These are phyloP conservation scores for Anthoptus insignis DNA, from an alignment of 2,888 invertebrate genomes.

Conservation along the genomic window DNA sequence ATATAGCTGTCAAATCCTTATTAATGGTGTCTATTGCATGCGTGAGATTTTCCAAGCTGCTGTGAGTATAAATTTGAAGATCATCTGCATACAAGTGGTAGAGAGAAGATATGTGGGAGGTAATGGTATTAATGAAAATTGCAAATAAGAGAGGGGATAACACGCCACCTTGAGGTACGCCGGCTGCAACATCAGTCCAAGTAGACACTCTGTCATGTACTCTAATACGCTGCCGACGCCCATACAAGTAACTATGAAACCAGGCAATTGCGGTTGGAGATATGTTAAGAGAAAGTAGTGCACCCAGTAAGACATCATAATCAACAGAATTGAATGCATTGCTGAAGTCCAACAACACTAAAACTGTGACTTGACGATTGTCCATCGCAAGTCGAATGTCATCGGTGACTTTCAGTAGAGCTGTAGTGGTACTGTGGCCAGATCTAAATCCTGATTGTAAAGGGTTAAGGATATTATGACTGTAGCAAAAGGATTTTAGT, in stretches of 20 bases:
- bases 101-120: conserved; percentile 5
- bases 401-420: background rate
- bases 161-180: conserved; percentile 14
- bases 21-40: conserved; percentile 7
- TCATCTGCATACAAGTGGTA: conserved; percentile 6
- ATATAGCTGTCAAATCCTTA: background rate
- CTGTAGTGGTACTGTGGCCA: background rate
- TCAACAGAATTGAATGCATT: background rate
- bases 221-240: background rate
- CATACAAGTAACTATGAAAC: conserved; percentile 1
- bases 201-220: background rate
- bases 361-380: background rate
- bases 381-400: background rate
- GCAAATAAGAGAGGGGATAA: conserved; percentile 10
- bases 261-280: conserved; percentile 13
- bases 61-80: conserved; percentile 11
- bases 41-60: background rate
- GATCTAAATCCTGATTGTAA: background rate
- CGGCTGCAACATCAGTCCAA: background rate
- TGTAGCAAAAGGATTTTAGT: background rate
- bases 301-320: background rate
- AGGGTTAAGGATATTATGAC: background rate
- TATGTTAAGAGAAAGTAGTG: background rate
- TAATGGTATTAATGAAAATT: conserved; percentile 10
- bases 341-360: background rate